Evolutionary conservation across 2,797 vertebrate species (phyloP).

Genomic region (Petrocephalus sullivani): DNA sequence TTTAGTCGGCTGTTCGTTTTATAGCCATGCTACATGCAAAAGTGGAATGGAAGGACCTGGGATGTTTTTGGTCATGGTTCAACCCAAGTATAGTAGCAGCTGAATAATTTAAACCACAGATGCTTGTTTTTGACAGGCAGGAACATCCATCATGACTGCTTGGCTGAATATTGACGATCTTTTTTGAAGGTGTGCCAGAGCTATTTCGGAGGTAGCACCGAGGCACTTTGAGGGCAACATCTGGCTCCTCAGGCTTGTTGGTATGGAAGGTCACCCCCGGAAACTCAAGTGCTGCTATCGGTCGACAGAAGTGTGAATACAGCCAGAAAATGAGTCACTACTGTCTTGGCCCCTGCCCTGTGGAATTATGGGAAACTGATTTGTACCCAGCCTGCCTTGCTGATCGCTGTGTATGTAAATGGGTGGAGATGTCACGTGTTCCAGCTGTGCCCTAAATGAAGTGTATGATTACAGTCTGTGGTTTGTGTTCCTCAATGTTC

Average conservation of each 20-base stretch:
- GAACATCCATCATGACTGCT: background rate
- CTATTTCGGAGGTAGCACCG: background rate
- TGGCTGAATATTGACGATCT: background rate
- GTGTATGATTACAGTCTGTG: background rate
- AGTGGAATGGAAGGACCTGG: background rate
- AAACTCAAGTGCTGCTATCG: background rate
- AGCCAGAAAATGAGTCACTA: too few species aligned
- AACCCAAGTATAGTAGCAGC: background rate
- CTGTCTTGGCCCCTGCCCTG: background rate
- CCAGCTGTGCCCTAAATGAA: background rate
- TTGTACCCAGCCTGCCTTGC: background rate
- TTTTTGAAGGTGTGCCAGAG: conserved; percentile 4
- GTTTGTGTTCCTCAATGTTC: background rate
- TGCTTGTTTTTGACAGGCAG: background rate
- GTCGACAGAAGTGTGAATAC: background rate
- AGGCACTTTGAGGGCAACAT: background rate
- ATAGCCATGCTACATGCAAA: background rate
- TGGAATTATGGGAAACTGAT: background rate
- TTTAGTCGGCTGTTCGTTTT: background rate
- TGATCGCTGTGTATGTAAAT: background rate
- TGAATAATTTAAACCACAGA: background rate
- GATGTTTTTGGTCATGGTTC: background rate
- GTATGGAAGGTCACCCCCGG: background rate
- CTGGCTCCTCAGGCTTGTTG: background rate
- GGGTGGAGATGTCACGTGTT: background rate